Conservation (phyloP, 2,888 invertebrate genomes). For the Tineola bisselliella region DNA sequence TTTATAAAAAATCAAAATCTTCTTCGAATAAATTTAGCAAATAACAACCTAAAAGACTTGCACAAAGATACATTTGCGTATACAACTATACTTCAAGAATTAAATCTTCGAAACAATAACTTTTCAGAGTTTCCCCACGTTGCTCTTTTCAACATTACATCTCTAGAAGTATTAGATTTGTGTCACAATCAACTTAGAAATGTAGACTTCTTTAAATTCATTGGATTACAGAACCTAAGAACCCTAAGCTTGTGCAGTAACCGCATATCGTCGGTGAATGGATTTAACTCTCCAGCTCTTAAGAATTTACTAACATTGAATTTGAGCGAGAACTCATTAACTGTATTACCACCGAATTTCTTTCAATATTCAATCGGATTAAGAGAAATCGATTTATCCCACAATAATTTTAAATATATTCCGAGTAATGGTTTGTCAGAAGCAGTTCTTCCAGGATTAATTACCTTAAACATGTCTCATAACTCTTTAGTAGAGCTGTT, state of each 20-base stretch:
- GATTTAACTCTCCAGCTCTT: constrained; percentile 79
- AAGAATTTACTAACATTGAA: constrained; percentile 79
- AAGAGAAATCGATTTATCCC: constrained; percentile 79
- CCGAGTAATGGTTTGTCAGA: constrained; percentile 81
- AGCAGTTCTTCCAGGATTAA: constrained; percentile 75
- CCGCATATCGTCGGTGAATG: constrained; percentile 76
- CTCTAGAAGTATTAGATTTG: constrained; percentile 76
- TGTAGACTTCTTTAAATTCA: constrained; percentile 80
- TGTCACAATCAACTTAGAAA: constrained; percentile 74
- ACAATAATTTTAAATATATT: constrained; percentile 81
- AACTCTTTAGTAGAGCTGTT: constrained; percentile 83
- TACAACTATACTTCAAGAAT: constrained; percentile 78
- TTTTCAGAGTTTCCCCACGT: constrained; percentile 83
- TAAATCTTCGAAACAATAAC: constrained; percentile 77
- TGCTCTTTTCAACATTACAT: constrained; percentile 78
- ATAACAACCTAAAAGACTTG: constrained; percentile 74
- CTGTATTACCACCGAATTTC: constrained; percentile 83
- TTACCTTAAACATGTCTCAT: constrained; percentile 82
- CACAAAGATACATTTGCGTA: constrained; percentile 78
- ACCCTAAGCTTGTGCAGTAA: constrained; percentile 80
- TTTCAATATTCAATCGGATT: constrained; percentile 77
- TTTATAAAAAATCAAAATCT: constrained; percentile 83
- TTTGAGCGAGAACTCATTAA: constrained; percentile 78
- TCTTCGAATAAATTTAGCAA: constrained; percentile 75
- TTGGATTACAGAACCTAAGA: constrained; percentile 77